phyloP scores from a whole-genome alignment of 2,797 vertebrate genomes.

The Ibycter americanus region DNA sequence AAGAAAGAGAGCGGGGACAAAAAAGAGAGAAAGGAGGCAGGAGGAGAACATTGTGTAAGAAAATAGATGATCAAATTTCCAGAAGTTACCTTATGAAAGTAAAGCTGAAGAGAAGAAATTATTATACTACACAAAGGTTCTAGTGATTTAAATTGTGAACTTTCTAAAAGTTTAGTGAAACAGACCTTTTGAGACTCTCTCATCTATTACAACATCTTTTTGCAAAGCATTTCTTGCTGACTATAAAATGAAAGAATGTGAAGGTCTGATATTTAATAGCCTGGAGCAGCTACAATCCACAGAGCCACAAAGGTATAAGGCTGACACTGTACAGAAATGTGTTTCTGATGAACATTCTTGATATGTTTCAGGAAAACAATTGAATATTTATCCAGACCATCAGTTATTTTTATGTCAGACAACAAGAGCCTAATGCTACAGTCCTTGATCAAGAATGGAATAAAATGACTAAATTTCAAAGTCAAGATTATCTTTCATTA shows the following conservation, averaged over 20 bases:
- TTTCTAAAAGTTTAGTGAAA: background rate
- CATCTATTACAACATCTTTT: background rate
- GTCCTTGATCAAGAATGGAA: background rate
- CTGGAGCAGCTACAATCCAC: background rate
- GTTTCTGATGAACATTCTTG: background rate
- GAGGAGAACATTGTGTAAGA: background rate
- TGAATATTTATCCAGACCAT: background rate
- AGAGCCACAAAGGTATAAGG: background rate
- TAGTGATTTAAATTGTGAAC: background rate
- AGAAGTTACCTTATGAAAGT: background rate
- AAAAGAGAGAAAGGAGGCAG: background rate
- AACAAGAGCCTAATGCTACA: background rate
- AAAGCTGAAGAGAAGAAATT: background rate
- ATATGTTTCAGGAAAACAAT: background rate
- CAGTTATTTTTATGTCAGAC: background rate
- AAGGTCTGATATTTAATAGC: conserved; percentile 6
- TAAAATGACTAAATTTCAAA: background rate
- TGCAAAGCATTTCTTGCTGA: background rate
- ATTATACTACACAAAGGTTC: background rate
- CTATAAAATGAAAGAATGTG: background rate
- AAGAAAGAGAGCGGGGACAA: accelerated
- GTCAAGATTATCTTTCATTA: background rate
- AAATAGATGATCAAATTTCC: background rate
- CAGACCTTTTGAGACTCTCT: background rate
- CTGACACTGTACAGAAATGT: background rate